phyloP scores from a whole-genome alignment of 2,113 vertebrate genomes.

The Geococcyx californianus region DNA sequence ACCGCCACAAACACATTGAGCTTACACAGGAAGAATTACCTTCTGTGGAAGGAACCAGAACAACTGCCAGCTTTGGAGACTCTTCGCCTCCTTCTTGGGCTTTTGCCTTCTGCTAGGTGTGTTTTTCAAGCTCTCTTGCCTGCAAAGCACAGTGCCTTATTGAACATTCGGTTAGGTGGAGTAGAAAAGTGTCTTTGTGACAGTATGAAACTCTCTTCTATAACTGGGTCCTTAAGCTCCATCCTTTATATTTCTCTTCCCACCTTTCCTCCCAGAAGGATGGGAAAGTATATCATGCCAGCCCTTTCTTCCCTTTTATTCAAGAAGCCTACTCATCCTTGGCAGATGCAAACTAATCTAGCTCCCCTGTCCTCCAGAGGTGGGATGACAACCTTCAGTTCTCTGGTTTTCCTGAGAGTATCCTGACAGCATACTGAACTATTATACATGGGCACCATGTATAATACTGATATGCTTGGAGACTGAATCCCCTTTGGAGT shows the following conservation, averaged over 20 bases:
- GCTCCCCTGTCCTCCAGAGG: background rate
- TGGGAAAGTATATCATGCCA: background rate
- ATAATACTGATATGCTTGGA: background rate
- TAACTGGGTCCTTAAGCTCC: background rate
- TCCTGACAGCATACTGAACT: background rate
- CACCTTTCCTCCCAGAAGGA: background rate
- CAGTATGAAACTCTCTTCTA: background rate
- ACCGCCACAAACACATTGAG: background rate
- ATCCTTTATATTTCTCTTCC: background rate
- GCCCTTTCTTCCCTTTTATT: background rate
- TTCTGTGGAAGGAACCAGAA: conserved; percentile 11
- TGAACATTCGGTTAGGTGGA: background rate
- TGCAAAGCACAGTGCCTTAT: background rate
- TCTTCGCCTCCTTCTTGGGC: background rate
- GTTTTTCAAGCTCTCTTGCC: background rate
- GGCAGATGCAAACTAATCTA: background rate
- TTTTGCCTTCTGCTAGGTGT: background rate
- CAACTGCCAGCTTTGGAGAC: background rate
- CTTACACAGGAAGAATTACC: background rate
- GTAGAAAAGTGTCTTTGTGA: background rate
- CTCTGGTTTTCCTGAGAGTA: background rate
- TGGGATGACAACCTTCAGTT: background rate
- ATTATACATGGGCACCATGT: background rate
- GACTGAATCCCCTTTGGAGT: background rate
- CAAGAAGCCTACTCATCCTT: background rate